phyloP scores from a whole-genome alignment of 2,888 invertebrate species.

The Congeria kusceri region DNA sequence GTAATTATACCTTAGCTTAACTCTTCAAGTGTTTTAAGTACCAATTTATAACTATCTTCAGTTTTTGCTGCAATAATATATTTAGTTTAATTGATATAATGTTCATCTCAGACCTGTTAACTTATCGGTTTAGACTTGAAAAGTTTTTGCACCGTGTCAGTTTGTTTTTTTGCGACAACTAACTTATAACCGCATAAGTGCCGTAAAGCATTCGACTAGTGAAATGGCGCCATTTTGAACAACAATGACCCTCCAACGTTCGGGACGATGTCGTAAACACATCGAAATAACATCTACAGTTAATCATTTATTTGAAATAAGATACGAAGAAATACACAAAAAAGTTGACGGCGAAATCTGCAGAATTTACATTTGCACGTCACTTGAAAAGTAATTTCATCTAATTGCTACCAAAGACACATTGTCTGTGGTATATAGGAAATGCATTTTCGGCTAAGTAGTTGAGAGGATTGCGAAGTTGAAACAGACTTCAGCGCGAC shows the following conservation, averaged over 20 bases:
- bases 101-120: constrained; percentile 36
- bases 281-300: constrained; percentile 10
- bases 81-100: constrained; percentile 47
- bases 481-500: constrained; percentile 4
- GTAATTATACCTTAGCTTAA: not conserved
- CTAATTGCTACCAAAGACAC: constrained; percentile 31
- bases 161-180: constrained; percentile 25
- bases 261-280: constrained; percentile 42
- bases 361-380: constrained; percentile 6
- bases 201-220: constrained; percentile 49
- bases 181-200: constrained; percentile 36
- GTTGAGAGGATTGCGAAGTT: constrained; percentile 6
- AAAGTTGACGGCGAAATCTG: not conserved
- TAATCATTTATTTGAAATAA: not conserved
- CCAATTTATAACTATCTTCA: too few species aligned
- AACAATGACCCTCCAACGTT: constrained; percentile 30
- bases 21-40: too few species aligned
- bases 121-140: constrained; percentile 43
- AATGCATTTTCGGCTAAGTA: constrained; percentile 9
- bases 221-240: constrained; percentile 60
- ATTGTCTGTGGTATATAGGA: constrained; percentile 28
- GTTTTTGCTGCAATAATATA: constrained; percentile 9
- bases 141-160: constrained; percentile 49
- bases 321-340: not conserved
- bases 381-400: constrained; percentile 36